A percentile compares a stretch with the other conserved stretches of the same genome.
phyloP scores from a whole-genome alignment of 2,797 vertebrate species.

The Gymnoscopelus microlampas region DNA sequence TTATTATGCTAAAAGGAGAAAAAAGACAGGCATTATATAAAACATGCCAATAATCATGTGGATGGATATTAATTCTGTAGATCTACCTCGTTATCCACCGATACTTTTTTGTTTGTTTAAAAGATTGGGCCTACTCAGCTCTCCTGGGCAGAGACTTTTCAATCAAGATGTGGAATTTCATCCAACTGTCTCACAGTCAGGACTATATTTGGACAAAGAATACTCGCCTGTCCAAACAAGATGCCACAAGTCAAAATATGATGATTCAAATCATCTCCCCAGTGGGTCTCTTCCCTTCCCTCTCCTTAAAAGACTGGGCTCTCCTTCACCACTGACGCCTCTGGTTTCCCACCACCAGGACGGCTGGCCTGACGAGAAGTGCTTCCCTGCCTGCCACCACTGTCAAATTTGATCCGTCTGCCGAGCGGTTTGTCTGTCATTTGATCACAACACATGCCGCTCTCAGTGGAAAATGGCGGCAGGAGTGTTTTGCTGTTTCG shows the following conservation, averaged over 20 bases:
- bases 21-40: neutral
- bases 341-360: slow-evolving; percentile 41
- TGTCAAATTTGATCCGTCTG: slow-evolving; percentile 18
- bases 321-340: slow-evolving; percentile 46
- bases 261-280: slow-evolving; percentile 31
- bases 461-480: slow-evolving; percentile 57
- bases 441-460: slow-evolving; percentile 38
- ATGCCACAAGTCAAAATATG: slow-evolving; percentile 50
- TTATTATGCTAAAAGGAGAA: neutral
- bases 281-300: slow-evolving; percentile 16
- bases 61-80: neutral
- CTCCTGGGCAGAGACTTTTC: neutral
- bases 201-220: slow-evolving; percentile 20
- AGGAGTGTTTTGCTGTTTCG: slow-evolving; percentile 53
- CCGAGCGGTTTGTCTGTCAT: slow-evolving; percentile 55
- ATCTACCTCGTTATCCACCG: neutral
- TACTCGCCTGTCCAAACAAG: slow-evolving; percentile 15
- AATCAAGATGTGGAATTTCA: slow-evolving; percentile 22
- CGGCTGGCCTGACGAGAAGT: slow-evolving; percentile 44
- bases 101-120: neutral
- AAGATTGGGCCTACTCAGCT: neutral
- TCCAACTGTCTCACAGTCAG: slow-evolving; percentile 19
- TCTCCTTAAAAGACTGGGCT: slow-evolving; percentile 24
- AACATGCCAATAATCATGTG: slow-evolving; percentile 7
- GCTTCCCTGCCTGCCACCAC: slow-evolving; percentile 11